Percentiles rank a stretch among this genome's conserved stretches.
phyloP scores from a whole-genome alignment of 23 tunicate genomes.

The Trididemnum clinides region DNA sequence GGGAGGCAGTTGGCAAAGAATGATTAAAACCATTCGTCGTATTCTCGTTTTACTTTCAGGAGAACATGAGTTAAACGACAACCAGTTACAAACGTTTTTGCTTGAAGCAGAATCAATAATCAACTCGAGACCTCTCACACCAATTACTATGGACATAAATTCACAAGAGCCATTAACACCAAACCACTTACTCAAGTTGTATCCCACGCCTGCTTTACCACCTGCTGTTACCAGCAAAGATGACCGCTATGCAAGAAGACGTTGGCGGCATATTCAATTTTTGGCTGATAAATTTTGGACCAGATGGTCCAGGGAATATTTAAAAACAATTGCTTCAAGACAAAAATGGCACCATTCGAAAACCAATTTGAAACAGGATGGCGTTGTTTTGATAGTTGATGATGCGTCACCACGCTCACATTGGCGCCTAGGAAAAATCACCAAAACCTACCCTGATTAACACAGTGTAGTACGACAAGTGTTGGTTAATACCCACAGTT shows the following conservation, averaged over 20 bases:
- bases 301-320: neutral
- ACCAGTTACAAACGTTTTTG: neutral
- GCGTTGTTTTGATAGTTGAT: no score
- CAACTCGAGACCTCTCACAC: slow-evolving; percentile 5
- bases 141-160: neutral
- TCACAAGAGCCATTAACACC: neutral
- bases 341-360: no score
- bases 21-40: slow-evolving; percentile 19
- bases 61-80: neutral
- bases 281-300: neutral
- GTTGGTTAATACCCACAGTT: no score
- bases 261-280: neutral
- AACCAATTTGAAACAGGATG: no score
- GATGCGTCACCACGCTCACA: no score
- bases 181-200: neutral
- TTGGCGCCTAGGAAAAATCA: no score
- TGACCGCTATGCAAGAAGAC: neutral
- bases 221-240: neutral
- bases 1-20: slow-evolving; percentile 17
- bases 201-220: neutral
- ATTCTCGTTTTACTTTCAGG: neutral
- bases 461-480: no score
- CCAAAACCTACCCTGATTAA: no score
- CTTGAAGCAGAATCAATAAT: neutral
- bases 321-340: neutral